Conservation (phyloP, 2,797 vertebrate species). For the Gymnothorax javanicus region DNA sequence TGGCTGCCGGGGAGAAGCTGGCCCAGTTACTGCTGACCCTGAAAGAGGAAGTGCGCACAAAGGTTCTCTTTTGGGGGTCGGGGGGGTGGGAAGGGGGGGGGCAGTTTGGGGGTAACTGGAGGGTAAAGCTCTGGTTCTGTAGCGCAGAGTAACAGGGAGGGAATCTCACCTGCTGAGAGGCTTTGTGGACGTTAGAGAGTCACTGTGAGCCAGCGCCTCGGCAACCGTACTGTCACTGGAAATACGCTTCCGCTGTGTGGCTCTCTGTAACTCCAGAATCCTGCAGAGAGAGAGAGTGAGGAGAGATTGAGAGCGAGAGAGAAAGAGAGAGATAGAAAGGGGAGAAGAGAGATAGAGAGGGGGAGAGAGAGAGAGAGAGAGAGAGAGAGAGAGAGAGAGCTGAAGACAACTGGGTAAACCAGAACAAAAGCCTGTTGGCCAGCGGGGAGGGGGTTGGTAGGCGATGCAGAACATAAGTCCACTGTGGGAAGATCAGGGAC, state of each 20-base stretch:
- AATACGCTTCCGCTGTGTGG: conserved; percentile 52
- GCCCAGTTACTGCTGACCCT: neutral
- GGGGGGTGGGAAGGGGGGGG: neutral
- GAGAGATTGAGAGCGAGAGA: too few relatives aligned
- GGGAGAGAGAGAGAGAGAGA: conserved; percentile 9
- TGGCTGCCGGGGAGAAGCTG: conserved; percentile 25
- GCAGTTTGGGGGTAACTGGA: neutral
- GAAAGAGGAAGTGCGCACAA: conserved; percentile 21
- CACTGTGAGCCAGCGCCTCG: conserved; percentile 56
- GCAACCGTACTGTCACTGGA: conserved; percentile 60
- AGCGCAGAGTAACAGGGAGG: neutral
- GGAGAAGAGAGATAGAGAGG: neutral
- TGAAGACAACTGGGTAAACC: too few relatives aligned
- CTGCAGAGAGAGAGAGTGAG: conserved; percentile 25
- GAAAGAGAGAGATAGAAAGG: neutral
- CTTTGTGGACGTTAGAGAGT: conserved; percentile 52
- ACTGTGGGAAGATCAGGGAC: conserved; percentile 24
- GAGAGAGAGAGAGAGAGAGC: neutral
- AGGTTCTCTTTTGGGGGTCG: conserved; percentile 1
- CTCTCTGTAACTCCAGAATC: conserved; percentile 45
- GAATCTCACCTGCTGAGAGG: conserved; percentile 56
- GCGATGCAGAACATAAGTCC: neutral
- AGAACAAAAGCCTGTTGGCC: conserved; percentile 14
- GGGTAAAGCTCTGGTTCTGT: neutral
- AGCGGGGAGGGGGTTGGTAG: neutral